phyloP scores from a whole-genome alignment of 2,888 invertebrate species.

The Ornithoptera alexandrae region DNA sequence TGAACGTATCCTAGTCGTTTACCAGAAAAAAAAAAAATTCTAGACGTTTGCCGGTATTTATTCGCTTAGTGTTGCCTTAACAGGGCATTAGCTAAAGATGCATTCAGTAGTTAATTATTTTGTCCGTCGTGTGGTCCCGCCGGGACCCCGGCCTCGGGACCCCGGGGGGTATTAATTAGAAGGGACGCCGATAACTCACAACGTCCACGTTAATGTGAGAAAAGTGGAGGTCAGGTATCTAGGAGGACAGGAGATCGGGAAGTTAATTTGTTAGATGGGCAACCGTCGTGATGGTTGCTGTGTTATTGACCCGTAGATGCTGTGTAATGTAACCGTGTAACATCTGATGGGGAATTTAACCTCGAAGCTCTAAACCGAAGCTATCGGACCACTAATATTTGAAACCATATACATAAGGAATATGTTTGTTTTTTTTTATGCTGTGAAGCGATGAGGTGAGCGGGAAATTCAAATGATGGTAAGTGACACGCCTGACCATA shows the following conservation, averaged over 20 bases:
- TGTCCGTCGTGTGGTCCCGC: slow-evolving; percentile 24
- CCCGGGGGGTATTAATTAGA: slow-evolving; percentile 56
- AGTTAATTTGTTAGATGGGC: background rate
- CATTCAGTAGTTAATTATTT: slow-evolving; percentile 34
- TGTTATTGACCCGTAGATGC: background rate
- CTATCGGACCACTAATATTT: too few relatives aligned
- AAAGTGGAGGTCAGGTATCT: slow-evolving; percentile 33
- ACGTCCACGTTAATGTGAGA: slow-evolving; percentile 60
- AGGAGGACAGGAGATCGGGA: background rate
- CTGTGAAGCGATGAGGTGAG: too few relatives aligned
- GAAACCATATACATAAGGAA: too few relatives aligned
- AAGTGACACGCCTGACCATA: too few relatives aligned
- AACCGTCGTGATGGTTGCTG: background rate
- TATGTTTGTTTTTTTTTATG: too few relatives aligned
- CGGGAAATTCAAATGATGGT: too few relatives aligned
- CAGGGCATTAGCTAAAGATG: slow-evolving; percentile 30
- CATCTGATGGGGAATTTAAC: too few relatives aligned
- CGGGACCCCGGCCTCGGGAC: slow-evolving; percentile 15
- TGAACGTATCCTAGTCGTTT: too few relatives aligned
- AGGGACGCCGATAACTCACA: slow-evolving; percentile 56
- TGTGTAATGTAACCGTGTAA: too few relatives aligned
- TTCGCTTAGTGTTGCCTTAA: slow-evolving; percentile 18
- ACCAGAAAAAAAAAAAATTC: background rate
- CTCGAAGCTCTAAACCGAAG: too few relatives aligned
- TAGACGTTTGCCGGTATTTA: slow-evolving; percentile 18